phyloP scores from a whole-genome alignment of 2,113 vertebrate species.

The Corvus hawaiiensis region DNA sequence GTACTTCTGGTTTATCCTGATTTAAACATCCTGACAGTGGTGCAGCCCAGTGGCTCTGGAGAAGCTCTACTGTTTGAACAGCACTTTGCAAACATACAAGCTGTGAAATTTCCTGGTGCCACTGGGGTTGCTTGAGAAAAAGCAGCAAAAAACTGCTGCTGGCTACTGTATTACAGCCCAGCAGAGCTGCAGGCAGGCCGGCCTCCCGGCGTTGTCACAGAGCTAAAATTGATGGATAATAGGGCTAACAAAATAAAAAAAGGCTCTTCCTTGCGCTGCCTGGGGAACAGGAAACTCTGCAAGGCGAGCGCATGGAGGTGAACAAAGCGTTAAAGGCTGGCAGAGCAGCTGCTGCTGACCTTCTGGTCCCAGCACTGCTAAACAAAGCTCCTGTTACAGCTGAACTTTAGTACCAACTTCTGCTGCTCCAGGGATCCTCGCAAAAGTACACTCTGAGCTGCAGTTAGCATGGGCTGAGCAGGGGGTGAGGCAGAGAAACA shows the following conservation, averaged over 20 bases:
- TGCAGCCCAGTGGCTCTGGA: not conserved
- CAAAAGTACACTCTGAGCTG: slow-evolving; percentile 2
- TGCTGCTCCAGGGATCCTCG: slow-evolving; percentile 62
- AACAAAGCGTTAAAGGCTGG: slow-evolving; percentile 62
- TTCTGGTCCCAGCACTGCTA: slow-evolving; percentile 47
- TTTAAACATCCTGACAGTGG: not conserved
- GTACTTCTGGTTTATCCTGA: not conserved
- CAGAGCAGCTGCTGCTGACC: slow-evolving; percentile 65
- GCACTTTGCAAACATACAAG: not conserved
- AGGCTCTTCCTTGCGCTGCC: not conserved
- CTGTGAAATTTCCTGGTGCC: not conserved
- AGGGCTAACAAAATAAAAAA: not conserved
- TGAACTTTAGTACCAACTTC: slow-evolving; percentile 63
- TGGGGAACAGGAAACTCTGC: not conserved
- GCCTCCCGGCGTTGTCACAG: not conserved
- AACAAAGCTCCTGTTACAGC: slow-evolving; percentile 69
- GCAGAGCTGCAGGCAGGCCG: not conserved
- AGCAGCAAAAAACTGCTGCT: not conserved
- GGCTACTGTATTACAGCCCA: not conserved
- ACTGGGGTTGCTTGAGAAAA: not conserved
- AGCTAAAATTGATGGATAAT: not conserved
- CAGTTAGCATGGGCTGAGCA: fast-evolving
- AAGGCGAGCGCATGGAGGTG: not conserved
- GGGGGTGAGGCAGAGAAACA: fast-evolving
- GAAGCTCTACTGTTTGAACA: not conserved